phyloP scores from a whole-genome alignment of 2,888 invertebrate genomes.

The Villa cingulata region DNA sequence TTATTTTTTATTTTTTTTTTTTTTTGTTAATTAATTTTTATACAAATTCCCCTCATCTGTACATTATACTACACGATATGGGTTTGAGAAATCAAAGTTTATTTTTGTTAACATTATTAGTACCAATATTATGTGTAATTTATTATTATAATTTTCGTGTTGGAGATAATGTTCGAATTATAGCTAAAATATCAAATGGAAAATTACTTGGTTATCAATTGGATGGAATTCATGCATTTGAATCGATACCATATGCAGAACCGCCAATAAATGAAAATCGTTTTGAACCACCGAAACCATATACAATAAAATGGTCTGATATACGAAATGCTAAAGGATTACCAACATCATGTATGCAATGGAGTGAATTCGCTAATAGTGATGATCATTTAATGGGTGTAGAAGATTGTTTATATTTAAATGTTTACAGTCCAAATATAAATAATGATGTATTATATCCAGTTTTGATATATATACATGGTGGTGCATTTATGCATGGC shows the following conservation, averaged over 20 bases:
- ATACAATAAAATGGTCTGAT: conserved; percentile 18
- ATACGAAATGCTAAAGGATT: conserved; percentile 41
- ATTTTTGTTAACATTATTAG: not conserved
- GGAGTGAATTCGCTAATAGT: conserved; percentile 34
- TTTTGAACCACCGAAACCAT: conserved; percentile 37
- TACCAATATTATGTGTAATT: not conserved
- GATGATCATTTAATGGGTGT: conserved; percentile 37
- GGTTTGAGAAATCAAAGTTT: not conserved
- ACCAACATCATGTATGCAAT: conserved; percentile 49
- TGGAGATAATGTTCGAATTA: not conserved
- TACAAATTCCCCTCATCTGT: too few relatives aligned
- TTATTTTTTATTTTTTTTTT: too few relatives aligned
- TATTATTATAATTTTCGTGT: not conserved
- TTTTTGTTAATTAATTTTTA: too few relatives aligned
- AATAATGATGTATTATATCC: conserved; percentile 38
- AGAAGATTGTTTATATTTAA: conserved; percentile 55
- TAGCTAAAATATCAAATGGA: conserved; percentile 22
- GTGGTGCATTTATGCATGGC: conserved; percentile 58
- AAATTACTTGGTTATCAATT: conserved; percentile 22
- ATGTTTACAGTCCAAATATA: conserved; percentile 43
- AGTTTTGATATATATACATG: conserved; percentile 52
- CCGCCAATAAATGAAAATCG: conserved; percentile 50
- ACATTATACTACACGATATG: too few relatives aligned
- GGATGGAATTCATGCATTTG: conserved; percentile 42
- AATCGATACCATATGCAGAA: conserved; percentile 52